Base-by-base conservation (phyloP, 2,113 vertebrate species). In the Ailuropoda melanoleuca region DNA sequence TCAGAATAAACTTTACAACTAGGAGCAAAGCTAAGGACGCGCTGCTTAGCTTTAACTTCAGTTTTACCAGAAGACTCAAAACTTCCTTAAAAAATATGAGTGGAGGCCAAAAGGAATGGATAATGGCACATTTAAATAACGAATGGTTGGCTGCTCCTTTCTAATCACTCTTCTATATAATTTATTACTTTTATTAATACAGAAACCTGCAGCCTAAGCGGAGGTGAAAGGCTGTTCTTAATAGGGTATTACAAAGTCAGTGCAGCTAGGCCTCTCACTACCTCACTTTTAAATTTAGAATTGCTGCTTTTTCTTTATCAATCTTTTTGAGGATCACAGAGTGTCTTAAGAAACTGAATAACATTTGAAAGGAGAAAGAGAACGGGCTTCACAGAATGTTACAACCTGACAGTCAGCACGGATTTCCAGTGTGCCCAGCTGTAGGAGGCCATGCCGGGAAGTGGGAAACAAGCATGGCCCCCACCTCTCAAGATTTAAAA, bases 221-320 rank as follows among this genome's bases (percentile, higher is more conserved):
- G 14, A 90, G 26, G 64, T 21, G 50, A 90, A 93, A 92, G 46
- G 50, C 53, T 94, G 18, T 37, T 83, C n/a, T 39, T 48, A 90
- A 88, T 0, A 86, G 46, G 64, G 46, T 85, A 53, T 86, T 66
- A 53, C 9, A 48, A 74, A 90, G 58, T 74, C 46, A 72, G 0
- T 13, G 23, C 50, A 85, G 92, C 46, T 37, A 89, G 29, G 70
- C 81, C 89, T 46, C 89, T 64, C 53, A 64, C 24, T 55, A 29
- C 48, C 37, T 74, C 70, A 90, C 29, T 92, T 90, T 53, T 75
- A 80, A 60, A 77, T 91, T 82, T 31, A 62, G n/a, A 92, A 94
- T 0, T 75, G 10, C 26, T 78, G 68, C 23, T 92, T 93, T 75
- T 56, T 90, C 64, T 82, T 87, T 66, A 48, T 46, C 15, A 46